Evolutionary conservation across 2,113 vertebrate genomes (phyloP).

Genomic region (Thinocorus orbignyianus): DNA sequence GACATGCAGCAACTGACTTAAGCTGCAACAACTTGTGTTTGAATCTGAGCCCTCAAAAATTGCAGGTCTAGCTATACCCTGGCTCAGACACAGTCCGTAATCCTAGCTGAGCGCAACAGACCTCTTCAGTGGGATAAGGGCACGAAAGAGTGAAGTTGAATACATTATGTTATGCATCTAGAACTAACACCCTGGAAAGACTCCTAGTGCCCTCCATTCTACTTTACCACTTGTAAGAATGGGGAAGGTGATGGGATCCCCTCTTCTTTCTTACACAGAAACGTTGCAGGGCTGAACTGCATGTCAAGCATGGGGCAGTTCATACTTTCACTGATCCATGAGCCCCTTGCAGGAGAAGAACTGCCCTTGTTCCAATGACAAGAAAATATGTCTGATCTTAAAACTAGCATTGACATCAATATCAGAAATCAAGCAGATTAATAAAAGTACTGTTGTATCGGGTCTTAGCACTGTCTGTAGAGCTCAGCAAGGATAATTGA

Average conservation of each 20-base stretch:
- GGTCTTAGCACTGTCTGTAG: not conserved
- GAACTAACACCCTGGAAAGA: not conserved
- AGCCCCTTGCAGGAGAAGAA: not conserved
- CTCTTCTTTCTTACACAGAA: not conserved
- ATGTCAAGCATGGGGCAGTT: not conserved
- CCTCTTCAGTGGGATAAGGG: not conserved
- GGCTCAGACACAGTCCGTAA: not conserved
- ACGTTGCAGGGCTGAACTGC: not conserved
- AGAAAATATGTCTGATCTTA: not conserved
- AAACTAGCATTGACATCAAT: not conserved
- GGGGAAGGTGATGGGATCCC: not conserved
- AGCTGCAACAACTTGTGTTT: not conserved
- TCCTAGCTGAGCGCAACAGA: not conserved
- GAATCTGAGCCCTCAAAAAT: not conserved
- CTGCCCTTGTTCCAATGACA: not conserved
- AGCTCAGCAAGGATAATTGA: not conserved
- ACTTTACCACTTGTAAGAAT: not conserved
- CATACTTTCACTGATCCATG: not conserved
- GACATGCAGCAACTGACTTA: not conserved
- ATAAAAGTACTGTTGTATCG: not conserved
- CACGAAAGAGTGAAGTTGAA: not conserved
- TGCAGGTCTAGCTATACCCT: not conserved
- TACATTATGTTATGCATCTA: not conserved
- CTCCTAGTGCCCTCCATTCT: not conserved
- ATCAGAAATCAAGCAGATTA: not conserved